Evolutionary conservation across 2,888 invertebrate genomes (phyloP).

Genomic region (Hydropsyche betteni): DNA sequence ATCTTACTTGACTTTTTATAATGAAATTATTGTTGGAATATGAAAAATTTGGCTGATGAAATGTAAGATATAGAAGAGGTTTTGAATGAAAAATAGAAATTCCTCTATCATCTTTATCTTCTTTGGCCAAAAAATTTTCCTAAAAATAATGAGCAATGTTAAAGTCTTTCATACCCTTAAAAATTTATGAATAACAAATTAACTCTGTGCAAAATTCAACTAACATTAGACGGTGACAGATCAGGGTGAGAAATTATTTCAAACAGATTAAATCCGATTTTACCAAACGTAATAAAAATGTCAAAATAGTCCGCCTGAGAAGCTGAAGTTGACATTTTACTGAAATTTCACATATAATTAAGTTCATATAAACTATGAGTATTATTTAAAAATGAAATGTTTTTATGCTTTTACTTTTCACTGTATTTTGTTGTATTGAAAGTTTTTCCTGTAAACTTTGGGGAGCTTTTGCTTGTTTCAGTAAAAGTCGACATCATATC

Average conservation of each 20-base stretch:
- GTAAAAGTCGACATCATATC: conserved; percentile 32
- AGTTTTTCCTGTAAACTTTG: neutral
- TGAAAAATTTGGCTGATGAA: conserved; percentile 62
- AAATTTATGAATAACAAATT: too few species aligned
- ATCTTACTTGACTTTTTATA: conserved; percentile 41
- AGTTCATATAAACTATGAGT: neutral
- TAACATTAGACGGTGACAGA: neutral
- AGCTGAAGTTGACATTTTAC: neutral
- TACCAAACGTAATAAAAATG: conserved; percentile 61
- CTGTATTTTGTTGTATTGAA: conserved; percentile 49
- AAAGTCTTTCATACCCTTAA: too few species aligned
- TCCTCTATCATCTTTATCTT: neutral
- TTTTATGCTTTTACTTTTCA: conserved; percentile 42
- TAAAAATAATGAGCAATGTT: neutral
- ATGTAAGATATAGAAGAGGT: conserved; percentile 57
- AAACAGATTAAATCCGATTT: conserved; percentile 55
- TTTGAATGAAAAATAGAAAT: conserved; percentile 52
- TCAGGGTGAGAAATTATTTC: conserved; percentile 2
- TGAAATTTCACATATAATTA: neutral
- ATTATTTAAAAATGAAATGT: neutral
- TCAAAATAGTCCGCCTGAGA: conserved; percentile 57
- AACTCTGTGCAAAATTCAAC: neutral
- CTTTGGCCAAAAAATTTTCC: neutral
- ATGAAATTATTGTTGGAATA: conserved; percentile 52
- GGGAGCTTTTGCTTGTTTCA: conserved; percentile 16